Evolutionary conservation across 2,797 vertebrate species (phyloP).

Genomic region (Hylomyscus alleni): DNA sequence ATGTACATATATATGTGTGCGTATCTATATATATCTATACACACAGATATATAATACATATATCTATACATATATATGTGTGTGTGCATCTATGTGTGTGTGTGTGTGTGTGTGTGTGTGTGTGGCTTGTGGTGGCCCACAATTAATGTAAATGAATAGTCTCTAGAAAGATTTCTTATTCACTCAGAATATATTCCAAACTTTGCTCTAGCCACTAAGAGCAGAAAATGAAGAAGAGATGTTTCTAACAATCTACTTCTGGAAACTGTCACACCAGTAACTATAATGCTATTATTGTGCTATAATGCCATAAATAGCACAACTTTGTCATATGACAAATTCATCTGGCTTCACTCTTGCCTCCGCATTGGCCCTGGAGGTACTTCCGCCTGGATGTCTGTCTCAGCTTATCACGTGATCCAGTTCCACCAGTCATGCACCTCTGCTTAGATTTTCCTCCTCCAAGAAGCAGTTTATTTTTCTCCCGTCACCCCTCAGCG

Average conservation of each 20-base stretch:
- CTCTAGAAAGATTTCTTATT: conserved; percentile 2
- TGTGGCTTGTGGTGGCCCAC: neutral
- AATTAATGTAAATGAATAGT: neutral
- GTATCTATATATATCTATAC: neutral
- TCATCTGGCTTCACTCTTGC: neutral
- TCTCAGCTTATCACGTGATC: neutral
- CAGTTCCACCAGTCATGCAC: neutral
- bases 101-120: too few relatives aligned
- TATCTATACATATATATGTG: too few relatives aligned
- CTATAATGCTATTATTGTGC: neutral
- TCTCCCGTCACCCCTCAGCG: neutral
- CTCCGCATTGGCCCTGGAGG: neutral
- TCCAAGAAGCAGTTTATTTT: neutral
- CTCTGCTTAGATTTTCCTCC: neutral
- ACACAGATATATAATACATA: too few relatives aligned
- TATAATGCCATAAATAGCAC: neutral
- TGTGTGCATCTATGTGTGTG: too few relatives aligned
- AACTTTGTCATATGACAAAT: too few relatives aligned
- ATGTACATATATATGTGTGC: too few relatives aligned
- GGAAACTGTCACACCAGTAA: neutral
- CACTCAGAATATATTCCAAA: neutral
- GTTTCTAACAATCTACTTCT: neutral
- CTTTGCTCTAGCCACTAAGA: neutral
- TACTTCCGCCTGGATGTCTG: neutral
- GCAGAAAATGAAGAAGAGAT: neutral